Evolutionary conservation across 2,888 invertebrate genomes (phyloP).

Genomic region (Coelopa pilipes): DNA sequence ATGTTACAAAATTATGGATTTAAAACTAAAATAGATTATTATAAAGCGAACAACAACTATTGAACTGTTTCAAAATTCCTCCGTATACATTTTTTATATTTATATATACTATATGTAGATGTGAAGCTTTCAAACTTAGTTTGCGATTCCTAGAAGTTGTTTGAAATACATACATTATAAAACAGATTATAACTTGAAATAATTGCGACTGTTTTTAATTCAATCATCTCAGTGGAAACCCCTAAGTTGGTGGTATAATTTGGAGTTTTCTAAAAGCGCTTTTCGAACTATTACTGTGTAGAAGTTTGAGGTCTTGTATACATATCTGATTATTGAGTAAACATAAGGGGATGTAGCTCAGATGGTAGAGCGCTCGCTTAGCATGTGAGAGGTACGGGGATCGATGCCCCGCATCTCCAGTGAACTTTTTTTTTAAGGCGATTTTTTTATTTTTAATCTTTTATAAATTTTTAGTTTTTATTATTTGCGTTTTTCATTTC

Average conservation of each 20-base stretch:
- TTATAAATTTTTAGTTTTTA: not conserved
- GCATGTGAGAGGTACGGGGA: slow-evolving; percentile 64
- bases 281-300: too few species aligned
- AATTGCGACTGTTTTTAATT: too few species aligned
- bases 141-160: not conserved
- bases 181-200: too few species aligned
- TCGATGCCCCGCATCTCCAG: slow-evolving; percentile 66
- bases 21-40: not conserved
- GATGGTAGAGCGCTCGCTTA: slow-evolving; percentile 67
- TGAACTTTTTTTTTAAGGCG: slow-evolving; percentile 1
- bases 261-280: too few species aligned
- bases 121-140: slow-evolving; percentile 1
- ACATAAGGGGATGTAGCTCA: slow-evolving; percentile 66
- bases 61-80: not conserved
- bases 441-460: slow-evolving; percentile 44
- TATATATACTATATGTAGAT: not conserved
- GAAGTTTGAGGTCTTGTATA: too few species aligned
- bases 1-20: not conserved
- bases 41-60: not conserved
- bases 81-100: slow-evolving; percentile 2
- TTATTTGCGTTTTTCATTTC: not conserved
- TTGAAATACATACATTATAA: too few species aligned
- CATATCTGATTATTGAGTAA: too few species aligned
- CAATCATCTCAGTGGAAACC: too few species aligned
- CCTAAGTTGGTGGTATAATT: too few species aligned